These are phyloP conservation scores for Hylyphantes graminicola DNA, from an alignment of 1,140 invertebrate species.

Conservation along the genomic window DNA sequence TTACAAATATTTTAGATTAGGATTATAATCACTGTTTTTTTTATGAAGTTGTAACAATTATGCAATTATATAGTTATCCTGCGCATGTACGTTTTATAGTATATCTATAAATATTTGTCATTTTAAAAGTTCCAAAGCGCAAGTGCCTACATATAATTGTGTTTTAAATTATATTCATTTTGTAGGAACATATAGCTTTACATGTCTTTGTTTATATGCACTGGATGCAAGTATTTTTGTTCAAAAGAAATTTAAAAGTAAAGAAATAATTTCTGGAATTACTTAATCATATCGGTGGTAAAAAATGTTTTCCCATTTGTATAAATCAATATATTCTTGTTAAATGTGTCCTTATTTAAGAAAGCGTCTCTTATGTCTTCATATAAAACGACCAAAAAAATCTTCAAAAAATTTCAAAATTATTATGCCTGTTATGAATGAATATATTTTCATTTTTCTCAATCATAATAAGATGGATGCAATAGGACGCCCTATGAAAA, in stretches of 20 bases:
- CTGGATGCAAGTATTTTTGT: constrained; percentile 7
- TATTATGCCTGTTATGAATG: too few relatives aligned
- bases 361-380: too few relatives aligned
- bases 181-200: constrained; percentile 19
- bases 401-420: too few relatives aligned
- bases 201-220: constrained; percentile 18
- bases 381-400: too few relatives aligned
- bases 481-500: background rate
- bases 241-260: too few relatives aligned
- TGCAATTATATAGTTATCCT: constrained; percentile 24
- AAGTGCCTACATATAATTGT: constrained; percentile 43
- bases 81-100: constrained; percentile 38
- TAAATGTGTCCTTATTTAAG: too few relatives aligned
- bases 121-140: constrained; percentile 21
- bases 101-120: constrained; percentile 32
- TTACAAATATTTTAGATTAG: too few relatives aligned
- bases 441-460: too few relatives aligned
- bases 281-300: too few relatives aligned
- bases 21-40: background rate
- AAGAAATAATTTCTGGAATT: too few relatives aligned
- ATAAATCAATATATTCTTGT: too few relatives aligned
- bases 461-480: background rate
- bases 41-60: constrained; percentile 32
- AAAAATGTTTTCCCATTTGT: too few relatives aligned
- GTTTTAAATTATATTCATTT: constrained; percentile 16